Evolutionary conservation across 2,888 invertebrate genomes (phyloP), one percentile per base, ranked within the genome.

Genomic region (Palloptera scutellata): DNA sequence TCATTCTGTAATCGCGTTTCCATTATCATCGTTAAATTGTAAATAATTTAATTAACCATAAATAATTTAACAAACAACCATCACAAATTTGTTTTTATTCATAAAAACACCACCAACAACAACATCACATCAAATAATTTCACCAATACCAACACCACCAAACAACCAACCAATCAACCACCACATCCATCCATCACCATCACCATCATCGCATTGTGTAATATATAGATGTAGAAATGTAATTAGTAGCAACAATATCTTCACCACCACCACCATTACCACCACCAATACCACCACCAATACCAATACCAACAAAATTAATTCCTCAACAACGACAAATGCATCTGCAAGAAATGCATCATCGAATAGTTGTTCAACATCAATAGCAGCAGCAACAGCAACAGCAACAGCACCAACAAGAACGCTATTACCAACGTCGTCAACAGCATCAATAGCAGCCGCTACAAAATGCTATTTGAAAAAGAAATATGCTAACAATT

Each of bases 171-270:
- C 43, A 61, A 68, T 40, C 63, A 57, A 64, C 51, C 51, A 61
- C 43, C 66, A 64, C 57, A 66, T 45, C 51, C 59, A 66, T 59
- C 59, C 19, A 45, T 48, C 51, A 58, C 17, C 45, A 61, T 58
- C 19, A 55, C 43, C 61, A 66, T 55, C 53, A 68, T 62, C 42
- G 62, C 65, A 62, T 60, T 58, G 62, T 61, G 62, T 62, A 69
- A 69, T 62, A 65, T 68, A 72, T 72, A 73, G 69, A 70, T 73
- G 79, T 82, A 81, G 79, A 78, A 79, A 78, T 80, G 77, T 80
- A 80, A 78, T 79, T 78, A 79, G 79, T 81, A 81, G 76, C 78
- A 78, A 79, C 70, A 77, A 76, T 74, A 78, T 74, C 75, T 74
- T 73, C 75, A 75, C 57, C 55, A 59, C 51, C 70, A 72, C 66